Base-by-base conservation (phyloP, 2,888 invertebrate genomes). In the Drosophila stalkeri region DNA sequence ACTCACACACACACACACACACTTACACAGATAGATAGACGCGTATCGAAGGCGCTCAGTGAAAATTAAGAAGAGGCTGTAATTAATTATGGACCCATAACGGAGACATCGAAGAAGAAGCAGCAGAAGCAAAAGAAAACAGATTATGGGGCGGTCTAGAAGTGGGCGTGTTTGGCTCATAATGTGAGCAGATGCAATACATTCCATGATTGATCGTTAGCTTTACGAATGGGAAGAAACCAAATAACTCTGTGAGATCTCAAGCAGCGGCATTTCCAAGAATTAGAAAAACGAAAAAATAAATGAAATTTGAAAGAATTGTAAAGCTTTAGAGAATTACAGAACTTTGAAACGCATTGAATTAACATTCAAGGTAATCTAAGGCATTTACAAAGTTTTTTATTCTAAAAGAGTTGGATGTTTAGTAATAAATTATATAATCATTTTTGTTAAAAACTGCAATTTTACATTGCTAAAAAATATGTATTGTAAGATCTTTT, bases 61-160 rank as follows among this genome's bases (percentile, higher is more conserved):
- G 80, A 81, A 79, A 77, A 64, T 72, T 77, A 70, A 64, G 69
- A 73, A 77, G 81, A 80, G 64, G 70, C 70, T 81, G 79, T 80
- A 80, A 80, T 80, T 80, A 80, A 80, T 80, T 81, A 80, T 77
- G 77, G 72, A 61, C 77, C 60, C 47, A 71, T 64, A 66, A 39
- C 16, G 37, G 16, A 39, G 37, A 39, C 37, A 39, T 66, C 23
- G 6, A 18, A 64, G 16, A 51, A 46, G 23, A 23, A 49, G 20
- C 35, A 18, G 14, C 14, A 14, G 27, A 3, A 46, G 18, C 1
- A 41, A 41, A 39, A 27, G 39, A 39, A 54, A 54, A 23, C 54
- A 14, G 41, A 41, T 55, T 55, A 23, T 18, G 47, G 64, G 72
- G 64, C 70, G 57, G 60, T 43, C 56, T 39, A 60, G 67, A 59